phyloP scores from a whole-genome alignment of 1,140 invertebrate species.

The Trichonephila clavata region DNA sequence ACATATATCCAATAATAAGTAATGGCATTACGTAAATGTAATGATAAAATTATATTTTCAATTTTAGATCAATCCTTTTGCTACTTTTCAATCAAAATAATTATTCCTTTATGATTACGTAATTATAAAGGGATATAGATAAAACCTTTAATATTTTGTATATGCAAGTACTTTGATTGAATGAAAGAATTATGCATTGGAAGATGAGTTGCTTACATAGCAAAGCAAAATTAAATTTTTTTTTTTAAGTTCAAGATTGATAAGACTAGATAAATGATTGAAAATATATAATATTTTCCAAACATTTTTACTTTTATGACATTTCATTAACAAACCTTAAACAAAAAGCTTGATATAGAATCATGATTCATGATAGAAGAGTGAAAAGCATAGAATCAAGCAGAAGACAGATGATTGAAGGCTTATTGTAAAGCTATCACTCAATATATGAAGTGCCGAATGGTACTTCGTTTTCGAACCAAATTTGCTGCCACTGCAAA shows the following conservation, averaged over 20 bases:
- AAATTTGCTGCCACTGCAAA: slow-evolving; percentile 87
- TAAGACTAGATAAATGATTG: neutral
- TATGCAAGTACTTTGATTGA: too few species aligned
- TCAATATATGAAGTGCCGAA: slow-evolving; percentile 71
- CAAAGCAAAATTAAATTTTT: neutral
- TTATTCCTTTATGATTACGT: too few species aligned
- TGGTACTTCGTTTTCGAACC: slow-evolving; percentile 85
- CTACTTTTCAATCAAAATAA: too few species aligned
- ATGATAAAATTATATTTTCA: too few species aligned
- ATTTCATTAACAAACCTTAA: neutral
- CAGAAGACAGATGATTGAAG: slow-evolving; percentile 20
- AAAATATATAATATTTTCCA: neutral
- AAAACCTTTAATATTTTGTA: too few species aligned
- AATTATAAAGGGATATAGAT: too few species aligned
- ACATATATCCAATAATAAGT: too few species aligned
- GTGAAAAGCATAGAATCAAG: neutral
- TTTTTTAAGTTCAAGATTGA: neutral
- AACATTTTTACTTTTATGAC: neutral
- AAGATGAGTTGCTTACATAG: too few species aligned
- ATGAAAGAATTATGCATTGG: too few species aligned
- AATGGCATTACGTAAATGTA: too few species aligned
- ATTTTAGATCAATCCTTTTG: too few species aligned
- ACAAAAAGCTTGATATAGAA: neutral
- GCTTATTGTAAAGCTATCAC: slow-evolving; percentile 50
- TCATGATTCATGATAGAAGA: neutral